phyloP scores from a whole-genome alignment of 2,888 invertebrate species.

The Pocota personata region DNA sequence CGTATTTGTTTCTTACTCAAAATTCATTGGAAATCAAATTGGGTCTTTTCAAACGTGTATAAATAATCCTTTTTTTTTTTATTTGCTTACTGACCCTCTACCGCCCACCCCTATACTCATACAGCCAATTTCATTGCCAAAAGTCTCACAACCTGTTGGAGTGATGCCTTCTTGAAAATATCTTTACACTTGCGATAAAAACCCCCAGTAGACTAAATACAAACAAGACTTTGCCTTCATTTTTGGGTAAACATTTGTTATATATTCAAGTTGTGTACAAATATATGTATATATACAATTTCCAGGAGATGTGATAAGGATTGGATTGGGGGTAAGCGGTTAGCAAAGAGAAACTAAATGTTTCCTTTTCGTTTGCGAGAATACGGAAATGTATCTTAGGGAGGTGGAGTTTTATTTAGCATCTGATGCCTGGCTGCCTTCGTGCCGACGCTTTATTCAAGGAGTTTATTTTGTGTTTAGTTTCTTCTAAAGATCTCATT shows the following conservation, averaged over 20 bases:
- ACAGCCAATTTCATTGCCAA: not conserved
- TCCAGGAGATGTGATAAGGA: not conserved
- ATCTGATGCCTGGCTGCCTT: slow-evolving; percentile 19
- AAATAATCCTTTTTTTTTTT: slow-evolving; percentile 66
- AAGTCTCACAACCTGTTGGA: slow-evolving; percentile 55
- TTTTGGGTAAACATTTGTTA: slow-evolving; percentile 65
- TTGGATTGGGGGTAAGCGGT: not conserved
- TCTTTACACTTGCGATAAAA: slow-evolving; percentile 38
- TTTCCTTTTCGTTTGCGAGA: slow-evolving; percentile 15
- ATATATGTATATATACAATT: not conserved
- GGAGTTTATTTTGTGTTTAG: slow-evolving; percentile 26
- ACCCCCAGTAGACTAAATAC: slow-evolving; percentile 34
- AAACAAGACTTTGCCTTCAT: slow-evolving; percentile 60
- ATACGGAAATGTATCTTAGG: slow-evolving; percentile 8
- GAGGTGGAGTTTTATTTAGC: slow-evolving; percentile 10
- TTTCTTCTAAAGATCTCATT: slow-evolving; percentile 24
- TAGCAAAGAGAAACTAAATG: slow-evolving; percentile 32
- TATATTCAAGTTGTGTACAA: slow-evolving; percentile 44
- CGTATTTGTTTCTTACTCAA: not conserved
- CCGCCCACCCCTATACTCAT: not conserved
- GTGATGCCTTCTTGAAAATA: slow-evolving; percentile 33
- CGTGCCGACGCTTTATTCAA: not conserved
- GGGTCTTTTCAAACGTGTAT: slow-evolving; percentile 10
- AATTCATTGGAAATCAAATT: slow-evolving; percentile 23
- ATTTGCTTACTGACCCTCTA: slow-evolving; percentile 45